phyloP scores from a whole-genome alignment of 2,113 vertebrate genomes.

The Rhegmatorhina hoffmannsi region DNA sequence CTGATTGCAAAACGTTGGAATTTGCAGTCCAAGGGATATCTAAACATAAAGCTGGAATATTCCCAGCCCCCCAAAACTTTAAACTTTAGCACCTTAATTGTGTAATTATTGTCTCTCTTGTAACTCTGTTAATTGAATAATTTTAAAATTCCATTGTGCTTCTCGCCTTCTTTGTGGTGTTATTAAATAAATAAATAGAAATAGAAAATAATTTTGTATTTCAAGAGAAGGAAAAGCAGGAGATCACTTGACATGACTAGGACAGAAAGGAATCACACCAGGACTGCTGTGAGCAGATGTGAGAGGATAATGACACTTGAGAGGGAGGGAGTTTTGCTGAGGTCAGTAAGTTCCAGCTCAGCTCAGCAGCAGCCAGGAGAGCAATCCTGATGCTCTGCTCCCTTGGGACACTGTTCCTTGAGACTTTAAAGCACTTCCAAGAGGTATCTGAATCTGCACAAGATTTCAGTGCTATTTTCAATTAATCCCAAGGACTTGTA shows the following conservation, averaged over 20 bases:
- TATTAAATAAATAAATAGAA: neutral
- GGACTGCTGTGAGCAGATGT: neutral
- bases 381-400: neutral
- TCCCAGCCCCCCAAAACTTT: neutral
- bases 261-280: neutral
- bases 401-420: neutral
- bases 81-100: neutral
- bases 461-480: neutral
- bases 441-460: neutral
- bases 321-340: neutral
- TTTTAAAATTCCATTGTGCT: neutral
- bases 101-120: neutral
- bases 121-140: neutral
- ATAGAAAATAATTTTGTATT: neutral
- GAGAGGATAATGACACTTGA: neutral
- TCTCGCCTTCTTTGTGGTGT: neutral
- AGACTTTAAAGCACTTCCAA: neutral
- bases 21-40: neutral
- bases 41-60: neutral
- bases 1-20: neutral
- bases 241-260: neutral
- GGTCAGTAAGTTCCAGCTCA: neutral
- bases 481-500: neutral
- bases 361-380: neutral
- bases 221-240: neutral